phyloP scores from a whole-genome alignment of 1,140 invertebrate genomes.

The Neodiprion pinetum region DNA sequence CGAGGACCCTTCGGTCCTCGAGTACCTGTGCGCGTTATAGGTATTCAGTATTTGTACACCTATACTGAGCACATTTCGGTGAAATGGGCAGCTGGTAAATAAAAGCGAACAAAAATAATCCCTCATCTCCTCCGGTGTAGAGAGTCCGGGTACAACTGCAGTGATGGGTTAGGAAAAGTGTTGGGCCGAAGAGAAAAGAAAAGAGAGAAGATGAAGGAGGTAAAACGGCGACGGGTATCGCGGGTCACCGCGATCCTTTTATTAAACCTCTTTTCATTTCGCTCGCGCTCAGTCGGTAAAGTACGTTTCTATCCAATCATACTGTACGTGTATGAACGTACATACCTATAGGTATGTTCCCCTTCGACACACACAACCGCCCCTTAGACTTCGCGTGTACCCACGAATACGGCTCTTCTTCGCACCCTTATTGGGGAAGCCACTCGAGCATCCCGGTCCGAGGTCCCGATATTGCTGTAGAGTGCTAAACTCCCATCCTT shows the following conservation, averaged over 20 bases:
- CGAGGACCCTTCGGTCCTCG: too few relatives aligned
- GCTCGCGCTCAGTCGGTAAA: conserved; percentile 2
- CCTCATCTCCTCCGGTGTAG: too few relatives aligned
- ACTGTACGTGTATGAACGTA: not conserved
- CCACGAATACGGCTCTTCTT: not conserved
- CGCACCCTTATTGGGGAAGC: not conserved
- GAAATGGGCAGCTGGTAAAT: too few relatives aligned
- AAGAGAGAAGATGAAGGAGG: not conserved
- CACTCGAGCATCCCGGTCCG: not conserved
- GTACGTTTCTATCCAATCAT: conserved; percentile 7
- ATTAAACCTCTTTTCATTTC: conserved; percentile 5
- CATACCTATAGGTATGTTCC: too few relatives aligned
- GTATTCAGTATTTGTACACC: too few relatives aligned
- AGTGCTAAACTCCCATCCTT: not conserved
- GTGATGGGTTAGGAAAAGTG: conserved; percentile 15
- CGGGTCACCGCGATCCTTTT: conserved; percentile 4
- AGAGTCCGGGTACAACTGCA: too few relatives aligned
- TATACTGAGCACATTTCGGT: too few relatives aligned
- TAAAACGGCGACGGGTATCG: not conserved
- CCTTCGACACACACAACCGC: too few relatives aligned
- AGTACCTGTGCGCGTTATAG: too few relatives aligned
- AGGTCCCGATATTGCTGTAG: not conserved
- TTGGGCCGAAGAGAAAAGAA: not conserved
- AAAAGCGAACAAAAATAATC: too few relatives aligned
- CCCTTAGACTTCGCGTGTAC: not conserved